Evolutionary conservation across 92 coral and sea anemone genomes (phyloP).

Genomic region (Palythoa heliodiscus): DNA sequence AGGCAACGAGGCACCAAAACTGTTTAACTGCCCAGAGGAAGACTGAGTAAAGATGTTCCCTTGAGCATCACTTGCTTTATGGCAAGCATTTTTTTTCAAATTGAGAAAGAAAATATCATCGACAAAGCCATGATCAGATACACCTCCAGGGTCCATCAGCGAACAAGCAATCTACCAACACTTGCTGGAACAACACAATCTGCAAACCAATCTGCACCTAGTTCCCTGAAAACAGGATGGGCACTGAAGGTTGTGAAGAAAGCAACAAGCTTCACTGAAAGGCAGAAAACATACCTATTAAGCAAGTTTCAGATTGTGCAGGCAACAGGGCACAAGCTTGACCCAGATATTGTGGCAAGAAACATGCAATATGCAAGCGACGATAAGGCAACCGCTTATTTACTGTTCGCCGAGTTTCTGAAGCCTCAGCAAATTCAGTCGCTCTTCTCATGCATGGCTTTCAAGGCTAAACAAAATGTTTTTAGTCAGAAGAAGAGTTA

Average conservation of each 20-base stretch:
- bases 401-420: slow-evolving; percentile 37
- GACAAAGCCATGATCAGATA: slow-evolving; percentile 56
- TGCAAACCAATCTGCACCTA: background rate
- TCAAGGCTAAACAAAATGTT: background rate
- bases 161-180: background rate
- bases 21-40: slow-evolving; percentile 58
- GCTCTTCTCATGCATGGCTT: slow-evolving; percentile 7
- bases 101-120: slow-evolving; percentile 56
- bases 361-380: slow-evolving; percentile 37
- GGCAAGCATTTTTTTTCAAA: slow-evolving; percentile 43
- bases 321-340: slow-evolving; percentile 16
- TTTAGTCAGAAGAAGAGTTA: background rate
- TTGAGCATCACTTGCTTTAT: slow-evolving; percentile 50
- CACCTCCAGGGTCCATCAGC: background rate
- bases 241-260: background rate
- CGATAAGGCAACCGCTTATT: slow-evolving; percentile 41
- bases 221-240: background rate
- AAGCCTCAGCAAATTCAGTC: background rate
- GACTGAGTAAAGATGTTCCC: slow-evolving; percentile 52
- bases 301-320: background rate
- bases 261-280: background rate
- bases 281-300: slow-evolving; percentile 4
- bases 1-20: background rate
- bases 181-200: background rate
- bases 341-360: slow-evolving; percentile 31